These are phyloP conservation scores for Anthopleura xanthogrammica DNA, from an alignment of 92 coral and sea anemone species.

Conservation along the genomic window DNA sequence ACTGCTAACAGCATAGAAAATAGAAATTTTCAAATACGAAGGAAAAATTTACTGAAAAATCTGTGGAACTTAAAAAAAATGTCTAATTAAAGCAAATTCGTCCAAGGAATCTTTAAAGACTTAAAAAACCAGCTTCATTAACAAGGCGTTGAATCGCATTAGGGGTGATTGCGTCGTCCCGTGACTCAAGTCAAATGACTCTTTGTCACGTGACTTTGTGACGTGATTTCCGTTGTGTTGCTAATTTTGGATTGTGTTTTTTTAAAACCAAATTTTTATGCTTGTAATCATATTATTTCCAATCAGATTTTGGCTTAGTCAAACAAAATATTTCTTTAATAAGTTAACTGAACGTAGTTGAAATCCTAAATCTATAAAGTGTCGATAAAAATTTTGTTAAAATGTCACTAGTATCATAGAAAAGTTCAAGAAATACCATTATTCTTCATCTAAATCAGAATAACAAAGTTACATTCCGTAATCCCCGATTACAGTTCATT, in stretches of 20 bases:
- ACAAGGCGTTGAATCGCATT: not conserved
- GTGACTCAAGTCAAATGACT: not conserved
- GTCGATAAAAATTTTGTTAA: not conserved
- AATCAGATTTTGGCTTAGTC: not conserved
- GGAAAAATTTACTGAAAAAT: not conserved
- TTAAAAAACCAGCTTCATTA: not conserved
- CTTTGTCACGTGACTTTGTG: not conserved
- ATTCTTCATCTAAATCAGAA: not conserved
- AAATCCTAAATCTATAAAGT: slow-evolving; percentile 5
- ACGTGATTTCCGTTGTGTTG: not conserved
- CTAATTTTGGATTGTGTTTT: not conserved
- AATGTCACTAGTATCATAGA: not conserved
- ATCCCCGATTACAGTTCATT: not conserved
- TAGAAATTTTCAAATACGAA: not conserved
- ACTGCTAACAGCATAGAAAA: not conserved
- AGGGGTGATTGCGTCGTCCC: not conserved
- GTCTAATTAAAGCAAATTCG: not conserved
- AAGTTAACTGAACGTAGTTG: not conserved
- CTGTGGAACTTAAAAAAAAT: not conserved
- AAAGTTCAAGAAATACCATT: not conserved
- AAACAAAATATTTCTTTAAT: not conserved
- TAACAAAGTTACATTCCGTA: not conserved
- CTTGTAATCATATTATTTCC: not conserved
- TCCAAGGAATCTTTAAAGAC: not conserved
- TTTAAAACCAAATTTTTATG: not conserved